phyloP scores from a whole-genome alignment of 2,888 invertebrate genomes.

The Acleris literana region DNA sequence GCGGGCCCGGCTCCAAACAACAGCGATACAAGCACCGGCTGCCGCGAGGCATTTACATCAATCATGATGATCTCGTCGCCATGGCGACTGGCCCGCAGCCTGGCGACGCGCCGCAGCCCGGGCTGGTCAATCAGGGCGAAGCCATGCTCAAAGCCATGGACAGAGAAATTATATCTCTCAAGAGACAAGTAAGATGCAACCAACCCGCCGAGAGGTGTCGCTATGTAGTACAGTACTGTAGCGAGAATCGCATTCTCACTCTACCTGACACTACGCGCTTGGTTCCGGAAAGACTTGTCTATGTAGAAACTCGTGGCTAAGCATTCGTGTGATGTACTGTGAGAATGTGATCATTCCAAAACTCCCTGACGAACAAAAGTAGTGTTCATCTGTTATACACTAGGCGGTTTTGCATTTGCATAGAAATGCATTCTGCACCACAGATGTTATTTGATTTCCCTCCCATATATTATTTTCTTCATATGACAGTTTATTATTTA shows the following conservation, averaged over 20 bases:
- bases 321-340: slow-evolving; percentile 60
- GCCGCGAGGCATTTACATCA: slow-evolving; percentile 98
- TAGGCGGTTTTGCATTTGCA: slow-evolving; percentile 45
- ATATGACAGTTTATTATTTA: slow-evolving; percentile 48
- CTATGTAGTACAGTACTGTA: slow-evolving; percentile 65
- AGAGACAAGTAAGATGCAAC: slow-evolving; percentile 94
- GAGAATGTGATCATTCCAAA: slow-evolving; percentile 64
- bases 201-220: slow-evolving; percentile 55
- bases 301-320: slow-evolving; percentile 42
- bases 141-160: slow-evolving; percentile 96
- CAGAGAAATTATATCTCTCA: slow-evolving; percentile 95
- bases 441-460: slow-evolving; percentile 26
- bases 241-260: slow-evolving; percentile 68
- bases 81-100: slow-evolving; percentile 91
- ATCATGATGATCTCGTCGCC: slow-evolving; percentile 97
- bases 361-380: slow-evolving; percentile 44
- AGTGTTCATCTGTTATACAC: slow-evolving; percentile 34
- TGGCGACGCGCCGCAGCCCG: slow-evolving; percentile 79
- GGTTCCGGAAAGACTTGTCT: slow-evolving; percentile 9
- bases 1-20: slow-evolving; percentile 80
- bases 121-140: slow-evolving; percentile 87
- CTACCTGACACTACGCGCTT: slow-evolving; percentile 48
- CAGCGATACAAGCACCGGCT: slow-evolving; percentile 91
- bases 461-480: slow-evolving; percentile 41
- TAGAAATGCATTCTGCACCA: slow-evolving; percentile 76